These are phyloP conservation scores for Polyploca ridens DNA, from an alignment of 2,888 invertebrate species.

Conservation along the genomic window DNA sequence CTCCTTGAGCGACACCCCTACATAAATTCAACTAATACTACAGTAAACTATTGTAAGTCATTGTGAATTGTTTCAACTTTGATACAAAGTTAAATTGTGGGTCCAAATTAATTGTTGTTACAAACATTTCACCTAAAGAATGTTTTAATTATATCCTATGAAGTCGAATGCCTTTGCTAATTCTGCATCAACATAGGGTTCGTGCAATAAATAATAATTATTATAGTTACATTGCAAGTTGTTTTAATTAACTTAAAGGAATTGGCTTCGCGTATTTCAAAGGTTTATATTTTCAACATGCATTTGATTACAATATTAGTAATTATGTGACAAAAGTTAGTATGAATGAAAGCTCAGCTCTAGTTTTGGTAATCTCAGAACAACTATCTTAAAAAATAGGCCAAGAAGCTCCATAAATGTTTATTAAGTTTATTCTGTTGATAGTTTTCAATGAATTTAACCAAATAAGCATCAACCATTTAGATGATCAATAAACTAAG, in stretches of 20 bases:
- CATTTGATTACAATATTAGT: too few species aligned
- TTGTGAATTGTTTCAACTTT: slow-evolving; percentile 13
- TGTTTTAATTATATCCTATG: slow-evolving; percentile 7
- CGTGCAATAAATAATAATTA: background rate
- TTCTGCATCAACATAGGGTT: background rate
- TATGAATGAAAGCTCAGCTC: too few species aligned
- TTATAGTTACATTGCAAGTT: background rate
- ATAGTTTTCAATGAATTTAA: background rate
- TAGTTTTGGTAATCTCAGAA: too few species aligned
- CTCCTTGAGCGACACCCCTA: slow-evolving; percentile 23
- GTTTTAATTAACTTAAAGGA: background rate
- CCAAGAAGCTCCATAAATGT: too few species aligned
- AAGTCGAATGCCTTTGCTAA: slow-evolving; percentile 3
- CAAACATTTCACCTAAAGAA: background rate
- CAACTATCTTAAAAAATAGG: too few species aligned
- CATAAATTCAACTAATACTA: slow-evolving; percentile 15
- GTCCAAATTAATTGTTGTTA: slow-evolving; percentile 11
- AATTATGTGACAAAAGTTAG: too few species aligned
- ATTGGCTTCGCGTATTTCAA: too few species aligned
- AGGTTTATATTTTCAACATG: too few species aligned
- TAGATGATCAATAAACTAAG: slow-evolving; percentile 1
- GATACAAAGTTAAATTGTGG: slow-evolving; percentile 13
- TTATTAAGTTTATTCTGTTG: too few species aligned
- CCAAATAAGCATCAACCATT: background rate
- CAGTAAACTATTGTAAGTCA: slow-evolving; percentile 13